Conservation (phyloP, 1,140 invertebrate genomes). For the Goniozus legneri region DNA sequence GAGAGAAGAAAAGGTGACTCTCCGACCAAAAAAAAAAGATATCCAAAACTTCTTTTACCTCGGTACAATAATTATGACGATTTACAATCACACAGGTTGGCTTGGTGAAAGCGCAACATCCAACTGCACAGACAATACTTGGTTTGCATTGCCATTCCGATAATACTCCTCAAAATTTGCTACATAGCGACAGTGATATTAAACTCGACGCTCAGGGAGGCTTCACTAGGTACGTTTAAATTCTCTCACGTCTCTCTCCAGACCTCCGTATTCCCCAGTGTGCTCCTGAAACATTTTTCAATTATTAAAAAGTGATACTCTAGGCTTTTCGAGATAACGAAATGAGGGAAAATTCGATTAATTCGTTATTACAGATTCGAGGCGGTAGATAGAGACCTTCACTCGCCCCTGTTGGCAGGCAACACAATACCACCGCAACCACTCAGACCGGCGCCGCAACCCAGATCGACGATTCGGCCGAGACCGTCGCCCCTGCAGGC, state of each 20-base stretch:
- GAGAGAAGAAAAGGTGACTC: constrained; percentile 49
- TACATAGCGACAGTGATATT: constrained; percentile 50
- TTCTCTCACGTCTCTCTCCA: no score
- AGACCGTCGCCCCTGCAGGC: constrained; percentile 45
- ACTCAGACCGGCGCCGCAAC: constrained; percentile 54
- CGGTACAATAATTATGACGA: not conserved
- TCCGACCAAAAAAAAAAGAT: not conserved
- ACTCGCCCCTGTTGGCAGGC: constrained; percentile 35
- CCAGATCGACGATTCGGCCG: constrained; percentile 39
- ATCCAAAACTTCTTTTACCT: not conserved
- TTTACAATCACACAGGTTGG: constrained; percentile 47
- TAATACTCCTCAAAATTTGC: constrained; percentile 42
- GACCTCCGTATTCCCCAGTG: no score
- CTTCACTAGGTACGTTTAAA: constrained; percentile 51
- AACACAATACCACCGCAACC: constrained; percentile 57
- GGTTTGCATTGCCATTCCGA: constrained; percentile 43
- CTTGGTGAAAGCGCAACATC: constrained; percentile 50
- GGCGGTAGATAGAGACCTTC: constrained; percentile 46
- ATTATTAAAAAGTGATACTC: no score
- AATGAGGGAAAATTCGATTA: no score
- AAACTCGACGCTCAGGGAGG: constrained; percentile 47
- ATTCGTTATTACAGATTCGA: constrained; percentile 43
- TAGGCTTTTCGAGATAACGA: no score
- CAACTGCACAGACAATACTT: constrained; percentile 46
- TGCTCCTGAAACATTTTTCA: no score